A percentile compares a stretch with the other conserved stretches of the same genome.
Conservation (phyloP, 2,888 invertebrate genomes). For the Drosophila koepferae region DNA sequence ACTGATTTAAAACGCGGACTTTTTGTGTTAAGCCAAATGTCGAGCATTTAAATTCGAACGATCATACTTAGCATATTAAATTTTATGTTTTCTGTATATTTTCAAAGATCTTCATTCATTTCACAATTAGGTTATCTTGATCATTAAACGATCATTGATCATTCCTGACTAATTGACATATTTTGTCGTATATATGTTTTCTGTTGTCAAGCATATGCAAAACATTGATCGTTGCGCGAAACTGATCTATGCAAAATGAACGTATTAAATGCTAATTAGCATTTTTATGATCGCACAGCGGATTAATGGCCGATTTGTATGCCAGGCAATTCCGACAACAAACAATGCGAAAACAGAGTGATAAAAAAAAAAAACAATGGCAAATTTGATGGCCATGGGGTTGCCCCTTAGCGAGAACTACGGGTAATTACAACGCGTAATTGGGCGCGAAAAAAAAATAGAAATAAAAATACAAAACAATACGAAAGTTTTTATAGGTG, state of each 20-base stretch:
- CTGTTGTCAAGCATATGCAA: conserved; percentile 33
- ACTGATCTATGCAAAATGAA: conserved; percentile 44
- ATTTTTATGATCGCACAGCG: conserved; percentile 63
- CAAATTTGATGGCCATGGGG: conserved; percentile 40
- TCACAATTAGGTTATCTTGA: conserved; percentile 5
- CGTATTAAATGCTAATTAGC: conserved; percentile 68
- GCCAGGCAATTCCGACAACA: conserved; percentile 41
- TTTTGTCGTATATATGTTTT: conserved; percentile 17
- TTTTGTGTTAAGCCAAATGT: neutral
- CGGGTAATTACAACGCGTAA: conserved; percentile 55
- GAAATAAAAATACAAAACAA: neutral
- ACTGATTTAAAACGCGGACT: neutral
- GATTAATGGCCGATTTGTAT: conserved; percentile 68
- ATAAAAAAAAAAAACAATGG: conserved; percentile 30
- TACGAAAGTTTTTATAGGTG: neutral
- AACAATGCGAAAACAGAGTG: conserved; percentile 43
- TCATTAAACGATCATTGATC: conserved; percentile 6
- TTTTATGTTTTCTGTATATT: neutral
- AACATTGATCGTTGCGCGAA: conserved; percentile 32
- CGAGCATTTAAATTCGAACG: neutral
- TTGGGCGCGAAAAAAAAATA: conserved; percentile 41
- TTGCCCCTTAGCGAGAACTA: conserved; percentile 23
- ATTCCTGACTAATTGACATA: conserved; percentile 34
- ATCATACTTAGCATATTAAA: neutral
- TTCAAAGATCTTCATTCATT: neutral